These are phyloP conservation scores for Dyspetes luteomarginatus DNA, from an alignment of 2,888 invertebrate species.

Conservation along the genomic window DNA sequence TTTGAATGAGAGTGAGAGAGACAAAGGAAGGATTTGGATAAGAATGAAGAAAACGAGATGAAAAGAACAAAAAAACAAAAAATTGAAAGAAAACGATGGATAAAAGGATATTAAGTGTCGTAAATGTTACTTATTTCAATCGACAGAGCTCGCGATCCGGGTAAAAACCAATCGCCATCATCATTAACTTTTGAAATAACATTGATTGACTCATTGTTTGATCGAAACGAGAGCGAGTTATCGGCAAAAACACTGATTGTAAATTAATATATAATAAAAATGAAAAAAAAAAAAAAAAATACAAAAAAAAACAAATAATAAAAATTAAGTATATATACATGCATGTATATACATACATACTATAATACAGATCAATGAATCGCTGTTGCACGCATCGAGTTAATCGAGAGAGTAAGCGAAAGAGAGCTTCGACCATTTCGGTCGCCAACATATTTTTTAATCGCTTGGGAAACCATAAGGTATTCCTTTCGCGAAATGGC, in stretches of 20 bases:
- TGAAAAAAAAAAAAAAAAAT: slow-evolving; percentile 55
- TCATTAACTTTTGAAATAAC: slow-evolving; percentile 29
- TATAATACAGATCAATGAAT: slow-evolving; percentile 76
- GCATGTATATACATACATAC: slow-evolving; percentile 57
- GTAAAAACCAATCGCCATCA: slow-evolving; percentile 53
- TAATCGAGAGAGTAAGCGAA: slow-evolving; percentile 75
- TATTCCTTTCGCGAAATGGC: no score
- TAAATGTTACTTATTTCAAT: slow-evolving; percentile 68
- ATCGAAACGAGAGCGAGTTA: slow-evolving; percentile 45
- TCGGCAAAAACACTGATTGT: slow-evolving; percentile 67
- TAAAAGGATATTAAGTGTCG: slow-evolving; percentile 62
- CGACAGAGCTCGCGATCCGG: slow-evolving; percentile 54
- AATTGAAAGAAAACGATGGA: slow-evolving; percentile 57
- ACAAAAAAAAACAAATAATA: slow-evolving; percentile 59
- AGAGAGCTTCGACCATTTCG: slow-evolving; percentile 79
- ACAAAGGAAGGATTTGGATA: slow-evolving; percentile 33
- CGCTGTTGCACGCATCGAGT: slow-evolving; percentile 72
- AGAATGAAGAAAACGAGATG: slow-evolving; percentile 54
- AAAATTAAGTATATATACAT: slow-evolving; percentile 68
- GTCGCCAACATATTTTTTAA: slow-evolving; percentile 81
- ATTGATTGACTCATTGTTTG: slow-evolving; percentile 76
- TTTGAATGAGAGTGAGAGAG: slow-evolving; percentile 41
- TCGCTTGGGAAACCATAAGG: slow-evolving; percentile 78
- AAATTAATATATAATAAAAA: slow-evolving; percentile 70
- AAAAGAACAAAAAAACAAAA: slow-evolving; percentile 15